A percentile compares a stretch with the other conserved stretches of the same genome.
Conservation (phyloP, 2,888 invertebrate species). For the Lypha dubia region DNA sequence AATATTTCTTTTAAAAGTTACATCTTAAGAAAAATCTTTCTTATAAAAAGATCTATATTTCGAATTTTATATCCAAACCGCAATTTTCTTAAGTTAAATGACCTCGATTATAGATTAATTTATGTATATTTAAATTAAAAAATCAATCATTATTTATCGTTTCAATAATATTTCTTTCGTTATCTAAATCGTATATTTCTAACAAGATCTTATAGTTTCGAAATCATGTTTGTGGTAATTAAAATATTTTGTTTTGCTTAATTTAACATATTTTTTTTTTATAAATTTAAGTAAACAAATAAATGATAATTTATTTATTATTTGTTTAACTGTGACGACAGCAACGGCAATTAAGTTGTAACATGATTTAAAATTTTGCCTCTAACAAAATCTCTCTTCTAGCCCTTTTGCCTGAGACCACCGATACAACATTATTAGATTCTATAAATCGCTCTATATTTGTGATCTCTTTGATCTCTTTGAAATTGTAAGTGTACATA, state of each 20-base stretch:
- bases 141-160: background rate
- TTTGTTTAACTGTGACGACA: background rate
- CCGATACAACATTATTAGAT: background rate
- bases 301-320: constrained; percentile 23
- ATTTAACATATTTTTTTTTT: background rate
- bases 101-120: background rate
- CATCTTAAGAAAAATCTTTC: too few relatives aligned
- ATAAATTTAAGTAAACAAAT: constrained; percentile 4
- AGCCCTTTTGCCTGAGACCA: background rate
- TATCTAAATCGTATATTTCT: background rate
- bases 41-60: too few relatives aligned
- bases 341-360: constrained; percentile 8
- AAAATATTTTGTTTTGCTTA: constrained; percentile 7
- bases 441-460: background rate
- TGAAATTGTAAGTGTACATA: background rate
- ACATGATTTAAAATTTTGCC: background rate
- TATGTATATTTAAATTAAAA: background rate
- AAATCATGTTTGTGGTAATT: constrained; percentile 25
- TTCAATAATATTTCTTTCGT: background rate
- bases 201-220: background rate
- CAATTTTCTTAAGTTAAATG: background rate
- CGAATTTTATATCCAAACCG: too few relatives aligned
- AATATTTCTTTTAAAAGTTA: too few relatives aligned
- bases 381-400: background rate
- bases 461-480: constrained; percentile 9